A percentile compares a stretch with the other conserved stretches of the same genome.
Evolutionary conservation across 2,797 vertebrate genomes (phyloP).

Genomic region (Chelidonichthys spinosus): DNA sequence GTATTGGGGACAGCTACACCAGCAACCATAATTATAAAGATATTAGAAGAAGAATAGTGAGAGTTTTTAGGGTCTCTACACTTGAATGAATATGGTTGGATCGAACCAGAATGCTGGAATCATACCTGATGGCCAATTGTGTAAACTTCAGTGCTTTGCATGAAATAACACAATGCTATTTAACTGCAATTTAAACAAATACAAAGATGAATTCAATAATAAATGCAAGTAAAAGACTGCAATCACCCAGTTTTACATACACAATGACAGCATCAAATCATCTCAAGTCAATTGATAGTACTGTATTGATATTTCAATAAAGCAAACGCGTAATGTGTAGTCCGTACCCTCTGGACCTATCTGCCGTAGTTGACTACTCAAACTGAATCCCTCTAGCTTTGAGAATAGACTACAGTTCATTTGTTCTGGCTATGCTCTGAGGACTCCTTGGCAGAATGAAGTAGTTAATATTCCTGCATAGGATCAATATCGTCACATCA

Average conservation of each 20-base stretch:
- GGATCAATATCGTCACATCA: conserved; percentile 1
- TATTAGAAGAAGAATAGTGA: neutral
- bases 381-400: neutral
- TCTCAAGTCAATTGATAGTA: neutral
- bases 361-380: neutral
- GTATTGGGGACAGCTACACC: neutral
- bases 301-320: neutral
- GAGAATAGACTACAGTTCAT: neutral
- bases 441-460: too few species aligned
- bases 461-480: neutral
- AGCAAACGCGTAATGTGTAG: neutral
- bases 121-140: neutral
- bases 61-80: neutral
- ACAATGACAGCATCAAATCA: neutral
- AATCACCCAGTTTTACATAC: too few species aligned
- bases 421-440: neutral
- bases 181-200: neutral
- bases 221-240: neutral
- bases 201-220: neutral
- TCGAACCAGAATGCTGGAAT: neutral
- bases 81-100: conserved; percentile 1
- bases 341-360: neutral
- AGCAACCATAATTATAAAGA: neutral
- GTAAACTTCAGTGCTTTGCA: neutral
- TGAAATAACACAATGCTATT: neutral